phyloP scores from a whole-genome alignment of 2,113 vertebrate genomes.

The Mugil cephalus region DNA sequence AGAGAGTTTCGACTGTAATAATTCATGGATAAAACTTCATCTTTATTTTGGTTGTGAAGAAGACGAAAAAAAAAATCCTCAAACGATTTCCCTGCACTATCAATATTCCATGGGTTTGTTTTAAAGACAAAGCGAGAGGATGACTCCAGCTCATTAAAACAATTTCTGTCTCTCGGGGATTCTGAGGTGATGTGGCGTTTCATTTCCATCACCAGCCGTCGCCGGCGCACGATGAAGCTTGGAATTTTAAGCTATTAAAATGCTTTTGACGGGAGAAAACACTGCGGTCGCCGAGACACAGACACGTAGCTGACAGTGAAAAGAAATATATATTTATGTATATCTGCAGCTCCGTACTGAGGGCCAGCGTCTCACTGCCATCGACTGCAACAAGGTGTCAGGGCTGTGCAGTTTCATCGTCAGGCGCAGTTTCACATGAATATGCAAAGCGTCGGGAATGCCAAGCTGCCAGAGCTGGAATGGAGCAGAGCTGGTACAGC shows the following conservation, averaged over 20 bases:
- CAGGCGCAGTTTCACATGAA: slow-evolving; percentile 53
- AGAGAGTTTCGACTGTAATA: slow-evolving; percentile 7
- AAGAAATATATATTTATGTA: slow-evolving; percentile 1
- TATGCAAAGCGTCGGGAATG: slow-evolving; percentile 53
- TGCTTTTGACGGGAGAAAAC: slow-evolving; percentile 3
- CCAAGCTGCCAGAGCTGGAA: slow-evolving; percentile 60
- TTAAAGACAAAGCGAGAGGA: slow-evolving; percentile 29
- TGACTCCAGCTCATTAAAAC: slow-evolving; percentile 68
- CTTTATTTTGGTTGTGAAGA: slow-evolving; percentile 7
- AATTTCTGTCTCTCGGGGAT: slow-evolving; percentile 48
- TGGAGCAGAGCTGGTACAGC: slow-evolving; percentile 34
- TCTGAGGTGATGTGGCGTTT: slow-evolving; percentile 52
- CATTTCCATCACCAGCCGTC: slow-evolving; percentile 42
- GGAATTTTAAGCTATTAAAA: slow-evolving; percentile 13
- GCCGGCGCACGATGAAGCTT: not conserved
- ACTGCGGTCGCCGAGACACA: slow-evolving; percentile 30
- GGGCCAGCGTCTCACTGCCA: slow-evolving; percentile 14
- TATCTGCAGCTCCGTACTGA: slow-evolving; percentile 5
- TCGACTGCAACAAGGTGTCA: slow-evolving; percentile 59
- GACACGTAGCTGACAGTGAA: slow-evolving; percentile 45
- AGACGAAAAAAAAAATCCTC: slow-evolving; percentile 7
- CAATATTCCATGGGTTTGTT: slow-evolving; percentile 53
- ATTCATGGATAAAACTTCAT: slow-evolving; percentile 7
- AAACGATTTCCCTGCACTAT: slow-evolving; percentile 41
- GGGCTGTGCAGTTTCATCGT: slow-evolving; percentile 46